Conservation (phyloP, 1,140 invertebrate genomes). For the Leucophenga varia region DNA sequence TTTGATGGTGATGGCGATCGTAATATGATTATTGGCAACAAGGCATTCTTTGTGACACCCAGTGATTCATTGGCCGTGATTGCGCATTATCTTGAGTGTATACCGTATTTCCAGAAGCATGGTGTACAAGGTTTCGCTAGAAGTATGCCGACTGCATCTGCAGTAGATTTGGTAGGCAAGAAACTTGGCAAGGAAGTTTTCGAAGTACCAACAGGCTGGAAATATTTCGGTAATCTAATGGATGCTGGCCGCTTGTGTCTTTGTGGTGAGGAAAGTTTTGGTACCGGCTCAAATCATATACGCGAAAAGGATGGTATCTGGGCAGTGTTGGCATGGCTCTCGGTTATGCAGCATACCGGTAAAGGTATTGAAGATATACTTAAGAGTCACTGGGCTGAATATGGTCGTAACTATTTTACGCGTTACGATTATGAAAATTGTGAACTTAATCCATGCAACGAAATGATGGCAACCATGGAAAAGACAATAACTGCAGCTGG, state of each 20-base stretch:
- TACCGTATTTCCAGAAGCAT: slow-evolving; percentile 90
- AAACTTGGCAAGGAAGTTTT: slow-evolving; percentile 77
- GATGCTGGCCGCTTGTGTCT: slow-evolving; percentile 90
- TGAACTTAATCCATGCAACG: slow-evolving; percentile 77
- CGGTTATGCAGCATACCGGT: slow-evolving; percentile 72
- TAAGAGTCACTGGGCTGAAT: slow-evolving; percentile 84
- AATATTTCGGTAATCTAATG: slow-evolving; percentile 98
- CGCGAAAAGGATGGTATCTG: slow-evolving; percentile 99
- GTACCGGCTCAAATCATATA: slow-evolving; percentile 87
- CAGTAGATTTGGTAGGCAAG: slow-evolving; percentile 88
- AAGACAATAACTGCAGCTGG: slow-evolving; percentile 63
- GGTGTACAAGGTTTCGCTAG: slow-evolving; percentile 90
- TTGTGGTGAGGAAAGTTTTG: slow-evolving; percentile 99
- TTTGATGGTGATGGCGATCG: slow-evolving; percentile 99
- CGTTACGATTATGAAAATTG: slow-evolving; percentile 99
- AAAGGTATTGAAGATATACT: slow-evolving; percentile 83
- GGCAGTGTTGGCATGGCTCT: slow-evolving; percentile 95
- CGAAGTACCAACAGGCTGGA: slow-evolving; percentile 98
- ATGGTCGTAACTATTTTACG: slow-evolving; percentile 96
- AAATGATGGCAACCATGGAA: slow-evolving; percentile 83
- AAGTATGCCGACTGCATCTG: slow-evolving; percentile 97
- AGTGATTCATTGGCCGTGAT: slow-evolving; percentile 96
- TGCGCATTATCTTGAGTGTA: slow-evolving; percentile 85
- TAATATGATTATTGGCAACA: slow-evolving; percentile 96
- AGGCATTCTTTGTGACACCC: slow-evolving; percentile 96